These are phyloP conservation scores for Caerostris extrusa DNA, from an alignment of 1,140 invertebrate species.

Conservation along the genomic window DNA sequence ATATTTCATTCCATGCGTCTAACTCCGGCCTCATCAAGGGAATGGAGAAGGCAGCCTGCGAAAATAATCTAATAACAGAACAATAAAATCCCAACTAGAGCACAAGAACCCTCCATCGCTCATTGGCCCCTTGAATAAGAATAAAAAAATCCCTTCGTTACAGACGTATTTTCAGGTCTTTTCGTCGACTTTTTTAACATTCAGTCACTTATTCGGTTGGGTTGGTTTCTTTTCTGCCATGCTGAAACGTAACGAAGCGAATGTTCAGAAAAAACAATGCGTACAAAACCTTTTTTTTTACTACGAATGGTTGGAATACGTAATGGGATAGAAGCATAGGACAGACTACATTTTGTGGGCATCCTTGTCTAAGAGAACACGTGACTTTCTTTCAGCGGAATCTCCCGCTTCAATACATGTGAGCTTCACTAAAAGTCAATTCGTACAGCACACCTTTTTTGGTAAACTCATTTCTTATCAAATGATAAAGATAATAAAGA, in stretches of 20 bases:
- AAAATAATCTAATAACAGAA: slow-evolving; percentile 33
- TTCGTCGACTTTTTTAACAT: not conserved
- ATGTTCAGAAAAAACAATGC: slow-evolving; percentile 47
- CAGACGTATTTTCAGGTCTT: not conserved
- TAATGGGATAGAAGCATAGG: slow-evolving; percentile 12
- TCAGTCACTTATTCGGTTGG: slow-evolving; percentile 45
- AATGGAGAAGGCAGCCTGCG: not conserved
- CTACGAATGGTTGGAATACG: slow-evolving; percentile 16
- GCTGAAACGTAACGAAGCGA: slow-evolving; percentile 3
- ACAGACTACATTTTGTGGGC: not conserved
- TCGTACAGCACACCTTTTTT: not conserved
- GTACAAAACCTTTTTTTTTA: slow-evolving; percentile 48
- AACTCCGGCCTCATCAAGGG: not conserved
- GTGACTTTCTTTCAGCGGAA: not conserved
- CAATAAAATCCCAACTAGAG: slow-evolving; percentile 11
- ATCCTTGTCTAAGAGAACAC: not conserved
- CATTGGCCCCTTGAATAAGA: not conserved
- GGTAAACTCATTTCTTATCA: too few species aligned
- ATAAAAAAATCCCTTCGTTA: slow-evolving; percentile 14
- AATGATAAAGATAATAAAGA: too few species aligned
- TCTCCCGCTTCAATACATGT: not conserved
- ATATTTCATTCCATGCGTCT: not conserved
- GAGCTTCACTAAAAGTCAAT: slow-evolving; percentile 12
- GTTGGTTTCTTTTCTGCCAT: not conserved
- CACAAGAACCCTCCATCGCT: not conserved